Percentiles rank a stretch among this genome's conserved stretches.
These are phyloP conservation scores for Spea hammondii DNA, from an alignment of 2,797 vertebrate genomes.

Conservation along the genomic window DNA sequence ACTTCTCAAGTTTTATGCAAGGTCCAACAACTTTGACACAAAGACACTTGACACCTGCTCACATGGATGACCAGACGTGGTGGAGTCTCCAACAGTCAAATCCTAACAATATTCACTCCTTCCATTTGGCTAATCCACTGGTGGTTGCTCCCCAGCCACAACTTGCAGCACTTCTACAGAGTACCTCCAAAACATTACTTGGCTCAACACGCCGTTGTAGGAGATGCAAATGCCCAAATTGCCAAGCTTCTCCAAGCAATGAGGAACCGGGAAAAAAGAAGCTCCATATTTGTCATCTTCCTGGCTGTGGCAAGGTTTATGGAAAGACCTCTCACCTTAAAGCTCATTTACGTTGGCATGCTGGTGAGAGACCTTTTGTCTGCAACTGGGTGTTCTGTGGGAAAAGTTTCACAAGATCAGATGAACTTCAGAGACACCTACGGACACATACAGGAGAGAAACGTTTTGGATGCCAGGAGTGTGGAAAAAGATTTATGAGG, in stretches of 20 bases:
- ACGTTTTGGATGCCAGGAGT: slow-evolving; percentile 83
- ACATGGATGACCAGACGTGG: slow-evolving; percentile 78
- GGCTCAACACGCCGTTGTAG: slow-evolving; percentile 80
- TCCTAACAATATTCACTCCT: slow-evolving; percentile 67
- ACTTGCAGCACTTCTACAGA: slow-evolving; percentile 79
- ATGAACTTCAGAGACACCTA: slow-evolving; percentile 83
- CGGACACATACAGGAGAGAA: slow-evolving; percentile 86
- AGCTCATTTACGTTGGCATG: slow-evolving; percentile 83
- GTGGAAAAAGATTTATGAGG: slow-evolving; percentile 84
- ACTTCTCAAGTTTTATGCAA: slow-evolving; percentile 78
- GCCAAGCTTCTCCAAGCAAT: slow-evolving; percentile 65
- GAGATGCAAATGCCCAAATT: slow-evolving; percentile 84
- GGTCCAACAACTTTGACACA: slow-evolving; percentile 63
- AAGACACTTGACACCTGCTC: slow-evolving; percentile 71
- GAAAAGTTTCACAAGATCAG: slow-evolving; percentile 84
- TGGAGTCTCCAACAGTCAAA: slow-evolving; percentile 81
- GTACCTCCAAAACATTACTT: slow-evolving; percentile 77
- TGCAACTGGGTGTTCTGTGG: slow-evolving; percentile 84
- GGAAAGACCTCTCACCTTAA: slow-evolving; percentile 85
- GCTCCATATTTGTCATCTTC: slow-evolving; percentile 83
- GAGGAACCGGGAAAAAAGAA: slow-evolving; percentile 80
- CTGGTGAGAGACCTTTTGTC: slow-evolving; percentile 80
- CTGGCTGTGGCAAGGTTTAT: slow-evolving; percentile 84
- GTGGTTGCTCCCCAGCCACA: slow-evolving; percentile 81
- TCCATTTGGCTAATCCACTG: slow-evolving; percentile 73